Evolutionary conservation across 2,113 vertebrate genomes (phyloP).

Genomic region (Pomatostomus ruficeps): DNA sequence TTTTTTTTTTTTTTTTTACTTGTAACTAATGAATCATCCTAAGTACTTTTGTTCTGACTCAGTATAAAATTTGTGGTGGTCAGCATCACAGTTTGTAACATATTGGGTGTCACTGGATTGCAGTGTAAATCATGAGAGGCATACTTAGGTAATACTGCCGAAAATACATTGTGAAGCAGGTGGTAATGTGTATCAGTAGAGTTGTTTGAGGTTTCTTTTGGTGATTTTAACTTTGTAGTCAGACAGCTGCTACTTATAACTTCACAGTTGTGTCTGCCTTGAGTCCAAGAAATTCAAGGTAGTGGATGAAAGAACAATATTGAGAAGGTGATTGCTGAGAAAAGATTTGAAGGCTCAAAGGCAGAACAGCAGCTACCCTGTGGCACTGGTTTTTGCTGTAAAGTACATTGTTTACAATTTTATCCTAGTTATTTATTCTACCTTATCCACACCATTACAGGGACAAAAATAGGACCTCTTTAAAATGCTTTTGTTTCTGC

Average conservation of each 20-base stretch:
- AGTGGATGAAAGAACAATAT: not conserved
- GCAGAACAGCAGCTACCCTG: not conserved
- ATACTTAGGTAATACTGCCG: not conserved
- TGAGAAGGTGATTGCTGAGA: not conserved
- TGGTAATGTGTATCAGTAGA: not conserved
- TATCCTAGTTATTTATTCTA: not conserved
- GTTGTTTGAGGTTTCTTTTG: not conserved
- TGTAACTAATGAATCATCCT: not conserved
- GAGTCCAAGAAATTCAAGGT: not conserved
- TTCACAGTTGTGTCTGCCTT: not conserved
- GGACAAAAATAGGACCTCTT: not conserved
- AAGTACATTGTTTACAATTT: not conserved
- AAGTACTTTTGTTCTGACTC: not conserved
- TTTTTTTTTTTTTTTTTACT: not conserved
- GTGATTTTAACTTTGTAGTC: not conserved
- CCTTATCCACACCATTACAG: rapidly evolving
- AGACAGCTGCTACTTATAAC: conserved; percentile 22
- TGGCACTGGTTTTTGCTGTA: not conserved
- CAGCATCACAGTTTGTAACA: not conserved
- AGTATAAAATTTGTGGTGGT: not conserved
- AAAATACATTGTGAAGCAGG: not conserved
- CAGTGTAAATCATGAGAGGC: not conserved
- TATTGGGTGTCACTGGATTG: not conserved
- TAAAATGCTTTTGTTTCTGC: not conserved
- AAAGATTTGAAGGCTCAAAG: not conserved